Conservation (phyloP, 2,113 vertebrate genomes). For the Sclerurus mexicanus region DNA sequence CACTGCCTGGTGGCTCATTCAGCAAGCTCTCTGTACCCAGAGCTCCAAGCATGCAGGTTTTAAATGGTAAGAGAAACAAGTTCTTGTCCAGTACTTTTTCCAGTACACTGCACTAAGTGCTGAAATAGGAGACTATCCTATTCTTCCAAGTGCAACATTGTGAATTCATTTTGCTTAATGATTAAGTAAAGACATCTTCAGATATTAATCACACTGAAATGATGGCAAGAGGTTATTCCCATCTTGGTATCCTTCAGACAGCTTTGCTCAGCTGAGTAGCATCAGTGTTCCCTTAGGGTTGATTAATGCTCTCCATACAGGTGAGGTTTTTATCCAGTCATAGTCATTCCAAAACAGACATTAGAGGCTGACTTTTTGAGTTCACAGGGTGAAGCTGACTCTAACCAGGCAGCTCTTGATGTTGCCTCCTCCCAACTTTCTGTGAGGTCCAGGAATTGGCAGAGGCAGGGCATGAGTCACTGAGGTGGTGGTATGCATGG, state of each 20-base stretch:
- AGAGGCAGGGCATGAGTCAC: fast-evolving
- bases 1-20: fast-evolving
- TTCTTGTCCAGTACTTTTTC: not conserved
- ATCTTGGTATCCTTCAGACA: not conserved
- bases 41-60: not conserved
- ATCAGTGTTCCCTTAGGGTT: not conserved
- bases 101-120: not conserved
- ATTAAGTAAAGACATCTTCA: not conserved
- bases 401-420: not conserved
- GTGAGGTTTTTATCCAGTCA: not conserved
- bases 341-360: not conserved
- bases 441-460: not conserved
- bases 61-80: not conserved
- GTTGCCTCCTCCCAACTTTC: not conserved
- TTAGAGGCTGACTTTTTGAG: not conserved
- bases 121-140: not conserved
- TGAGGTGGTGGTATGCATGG: not conserved
- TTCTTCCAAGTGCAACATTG: not conserved
- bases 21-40: not conserved
- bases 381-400: not conserved
- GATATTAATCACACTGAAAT: not conserved
- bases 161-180: not conserved
- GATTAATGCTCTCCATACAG: not conserved
- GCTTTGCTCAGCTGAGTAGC: not conserved
- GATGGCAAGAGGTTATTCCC: not conserved